Base-by-base conservation (phyloP, 2,113 vertebrate genomes). In the Tetrao urogallus region DNA sequence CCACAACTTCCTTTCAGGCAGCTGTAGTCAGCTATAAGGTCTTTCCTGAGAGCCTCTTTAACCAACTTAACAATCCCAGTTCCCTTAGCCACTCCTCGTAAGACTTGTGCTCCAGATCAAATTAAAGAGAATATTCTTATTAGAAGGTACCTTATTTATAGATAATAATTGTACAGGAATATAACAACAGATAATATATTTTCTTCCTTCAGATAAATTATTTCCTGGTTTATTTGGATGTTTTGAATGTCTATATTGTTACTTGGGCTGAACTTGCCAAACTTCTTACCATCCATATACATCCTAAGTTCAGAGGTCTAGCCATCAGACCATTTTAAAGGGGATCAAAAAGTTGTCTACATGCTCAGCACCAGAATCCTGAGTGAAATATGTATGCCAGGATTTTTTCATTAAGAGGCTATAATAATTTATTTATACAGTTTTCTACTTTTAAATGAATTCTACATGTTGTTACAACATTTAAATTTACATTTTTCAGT, bases 311-410 rank as follows among this genome's bases (percentile, higher is more conserved):
- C 15, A 40, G 6, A 71, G 27, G 4, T 2, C 22, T 54, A 8
- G 21, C 15, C 11, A 34, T 32, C 90, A 48, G 67, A 5, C 0
- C 1, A 6, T 82, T 74, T 74, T 63, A 54, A 6, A 27, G 15
- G 1, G 76, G 15, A 66, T 22, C 56, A 58, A 77, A 88, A 63
- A 27, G 1, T 6, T 43, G 6, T n/a, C 50, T 30, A 4, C 8
- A 34, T 67, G 5, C 15, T 81, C 36, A 83, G 8, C 5, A 0
- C 7, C 6, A 66, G n/a, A 18, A 66, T 38, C 1, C n/a, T 61
- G 20, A 86, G 15, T 13, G 2, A 88, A 70, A 76, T 0, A 0
- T 0, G 2, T 57, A 6, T 54, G 2, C 1, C 1, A 11, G 8
- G 5, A 52, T 34, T 52, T 63, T 21, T 36, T 65, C 84, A 28